Percentiles rank a stretch among this genome's conserved stretches.
These are phyloP conservation scores for Heliothis virescens DNA, from an alignment of 1,140 invertebrate genomes.

Conservation along the genomic window DNA sequence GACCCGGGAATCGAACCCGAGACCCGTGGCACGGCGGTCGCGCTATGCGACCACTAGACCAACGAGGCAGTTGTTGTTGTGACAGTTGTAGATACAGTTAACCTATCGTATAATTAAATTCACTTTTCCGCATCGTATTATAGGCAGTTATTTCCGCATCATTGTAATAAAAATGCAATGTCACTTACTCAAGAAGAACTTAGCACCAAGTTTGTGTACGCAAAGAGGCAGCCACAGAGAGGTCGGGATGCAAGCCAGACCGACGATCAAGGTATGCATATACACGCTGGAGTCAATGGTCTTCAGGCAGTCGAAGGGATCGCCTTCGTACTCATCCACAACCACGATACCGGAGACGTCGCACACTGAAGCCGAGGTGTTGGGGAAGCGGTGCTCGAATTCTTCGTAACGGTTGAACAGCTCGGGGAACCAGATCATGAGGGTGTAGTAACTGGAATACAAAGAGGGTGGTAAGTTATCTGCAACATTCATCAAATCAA, in stretches of 20 bases:
- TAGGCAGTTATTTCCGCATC: not conserved
- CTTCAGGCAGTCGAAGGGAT: conserved; percentile 86
- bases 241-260: conserved; percentile 91
- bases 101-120: no score
- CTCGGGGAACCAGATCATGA: conserved; percentile 95
- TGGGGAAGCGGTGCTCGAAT: conserved; percentile 88
- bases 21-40: no score
- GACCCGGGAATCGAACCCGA: no score
- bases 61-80: no score
- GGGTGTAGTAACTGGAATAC: conserved; percentile 90
- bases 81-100: no score
- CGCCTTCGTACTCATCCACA: conserved; percentile 69
- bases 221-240: conserved; percentile 91
- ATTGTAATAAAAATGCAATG: not conserved
- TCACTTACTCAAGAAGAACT: conserved; percentile 91
- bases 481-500: no score
- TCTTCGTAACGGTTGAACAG: conserved; percentile 92
- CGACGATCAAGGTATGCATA: conserved; percentile 90
- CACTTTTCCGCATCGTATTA: not conserved
- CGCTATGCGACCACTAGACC: no score
- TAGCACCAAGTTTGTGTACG: conserved; percentile 90
- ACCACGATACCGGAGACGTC: conserved; percentile 88
- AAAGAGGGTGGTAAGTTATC: not conserved
- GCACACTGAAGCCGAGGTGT: conserved; percentile 89
- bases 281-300: conserved; percentile 89